Percentiles rank a stretch among this genome's conserved stretches.
phyloP scores from a whole-genome alignment of 2,113 vertebrate species.

The Sinocyclocheilus grahami region DNA sequence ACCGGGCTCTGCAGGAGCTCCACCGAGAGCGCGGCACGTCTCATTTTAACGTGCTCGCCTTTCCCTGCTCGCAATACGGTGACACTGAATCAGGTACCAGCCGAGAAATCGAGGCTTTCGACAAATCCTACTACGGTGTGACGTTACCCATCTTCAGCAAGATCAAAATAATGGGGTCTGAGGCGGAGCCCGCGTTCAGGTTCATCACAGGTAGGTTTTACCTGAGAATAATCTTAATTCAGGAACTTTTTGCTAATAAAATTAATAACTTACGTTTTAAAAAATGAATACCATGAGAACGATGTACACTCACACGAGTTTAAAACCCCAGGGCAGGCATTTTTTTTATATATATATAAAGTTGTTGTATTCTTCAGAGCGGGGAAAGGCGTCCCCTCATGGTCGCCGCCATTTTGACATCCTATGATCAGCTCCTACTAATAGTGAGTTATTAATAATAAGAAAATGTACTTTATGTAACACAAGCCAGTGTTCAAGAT shows the following conservation, averaged over 20 bases:
- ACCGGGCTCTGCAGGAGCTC: conserved; percentile 87
- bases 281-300: no score
- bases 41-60: conserved; percentile 95
- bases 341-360: neutral
- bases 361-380: neutral
- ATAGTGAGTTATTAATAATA: neutral
- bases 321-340: neutral
- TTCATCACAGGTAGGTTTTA: conserved; percentile 87
- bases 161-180: conserved; percentile 93
- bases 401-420: neutral
- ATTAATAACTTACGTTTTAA: no score
- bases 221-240: neutral
- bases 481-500: no score
- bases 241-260: neutral
- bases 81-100: conserved; percentile 82
- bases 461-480: neutral
- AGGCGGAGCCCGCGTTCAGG: conserved; percentile 91
- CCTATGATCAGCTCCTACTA: neutral
- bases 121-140: conserved; percentile 82
- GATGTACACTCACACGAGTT: neutral
- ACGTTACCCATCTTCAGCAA: conserved; percentile 94
- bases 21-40: conserved; percentile 90
- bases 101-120: conserved; percentile 83
- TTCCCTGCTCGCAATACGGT: conserved; percentile 95
- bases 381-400: neutral